Evolutionary conservation across 2,797 vertebrate genomes (phyloP), one percentile per base, ranked within the genome.

Genomic region (Sandelia bainsii): DNA sequence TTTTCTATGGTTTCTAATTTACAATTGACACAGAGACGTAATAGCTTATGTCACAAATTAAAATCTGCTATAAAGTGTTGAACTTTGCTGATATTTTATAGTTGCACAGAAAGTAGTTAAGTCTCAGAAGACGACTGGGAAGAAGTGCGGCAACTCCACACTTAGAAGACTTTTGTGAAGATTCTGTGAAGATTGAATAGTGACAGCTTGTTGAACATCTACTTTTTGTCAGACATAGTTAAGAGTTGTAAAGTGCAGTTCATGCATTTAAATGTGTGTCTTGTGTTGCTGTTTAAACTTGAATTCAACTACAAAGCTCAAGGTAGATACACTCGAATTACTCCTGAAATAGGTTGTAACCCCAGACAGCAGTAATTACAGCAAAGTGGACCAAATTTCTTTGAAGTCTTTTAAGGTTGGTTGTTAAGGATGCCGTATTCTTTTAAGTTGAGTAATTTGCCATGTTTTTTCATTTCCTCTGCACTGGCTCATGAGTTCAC

Each of bases 401-500:
- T 72, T 72, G 44, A 83, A 79, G 77, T 71, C 63, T 46, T 71
- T 51, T 19, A 37, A 61, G 62, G 54, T 29, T 60, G 54, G 68
- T 73, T 76, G 51, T 75, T 60, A 56, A 79, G 59, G 61, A 76
- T 27, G 48, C 76, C 53, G 62, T 57, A 60, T 77, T 49, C 60
- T 46, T 54, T 22, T 10, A 58, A 60, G 40, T 70, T 74, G 59
- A 76, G 69, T 69, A 58, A 79, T 83, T 80, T 72, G 60, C 42
- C 19, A 1, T 52, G 20, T n/a, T 57, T 80, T 81, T 75, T 72
- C 20, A 72, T 84, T 85, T 80, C 66, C 77, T 59, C 53, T 57
- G 29, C 10, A 46, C 49, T 29, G 52, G 73, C 63, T 82, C 68
- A 59, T 52, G 64, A 85, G 86, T 82, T 70, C 79, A 57, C 79